phyloP scores from a whole-genome alignment of 2,888 invertebrate species.

The Macroteleia sp. region DNA sequence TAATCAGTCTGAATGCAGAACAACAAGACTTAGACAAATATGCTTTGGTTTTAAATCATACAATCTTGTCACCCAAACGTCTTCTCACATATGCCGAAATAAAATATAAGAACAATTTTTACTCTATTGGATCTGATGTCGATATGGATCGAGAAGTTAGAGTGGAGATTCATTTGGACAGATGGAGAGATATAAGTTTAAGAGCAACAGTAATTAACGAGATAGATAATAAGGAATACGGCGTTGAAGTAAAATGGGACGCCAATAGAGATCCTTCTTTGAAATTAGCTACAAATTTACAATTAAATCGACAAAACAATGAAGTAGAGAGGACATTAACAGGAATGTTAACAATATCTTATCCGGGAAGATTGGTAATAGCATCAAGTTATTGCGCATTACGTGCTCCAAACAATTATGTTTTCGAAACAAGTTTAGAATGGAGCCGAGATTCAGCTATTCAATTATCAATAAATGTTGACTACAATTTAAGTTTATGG shows the following conservation, averaged over 20 bases:
- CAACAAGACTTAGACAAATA: conserved; percentile 88
- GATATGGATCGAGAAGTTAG: conserved; percentile 88
- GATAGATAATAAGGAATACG: conserved; percentile 87
- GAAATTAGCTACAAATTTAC: conserved; percentile 87
- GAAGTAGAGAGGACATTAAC: conserved; percentile 86
- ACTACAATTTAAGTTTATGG: conserved; percentile 84
- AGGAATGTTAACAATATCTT: conserved; percentile 88
- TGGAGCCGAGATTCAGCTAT: conserved; percentile 89
- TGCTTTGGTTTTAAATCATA: conserved; percentile 87
- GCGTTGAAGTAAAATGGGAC: conserved; percentile 92
- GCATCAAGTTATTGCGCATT: conserved; percentile 87
- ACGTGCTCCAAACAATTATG: conserved; percentile 83
- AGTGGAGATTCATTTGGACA: conserved; percentile 91
- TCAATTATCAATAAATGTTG: conserved; percentile 86
- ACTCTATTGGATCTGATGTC: conserved; percentile 88
- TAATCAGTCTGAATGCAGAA: conserved; percentile 88
- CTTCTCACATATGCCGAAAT: conserved; percentile 88
- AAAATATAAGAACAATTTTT: conserved; percentile 88
- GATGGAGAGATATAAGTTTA: conserved; percentile 90
- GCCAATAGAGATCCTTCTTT: conserved; percentile 93
- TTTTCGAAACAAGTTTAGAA: conserved; percentile 86
- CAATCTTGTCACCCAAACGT: conserved; percentile 86
- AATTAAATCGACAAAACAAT: conserved; percentile 85
- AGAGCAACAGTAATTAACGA: conserved; percentile 87
- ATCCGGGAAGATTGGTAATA: conserved; percentile 90